Conservation (phyloP, 1,140 invertebrate species). For the Drosophila varians region DNA sequence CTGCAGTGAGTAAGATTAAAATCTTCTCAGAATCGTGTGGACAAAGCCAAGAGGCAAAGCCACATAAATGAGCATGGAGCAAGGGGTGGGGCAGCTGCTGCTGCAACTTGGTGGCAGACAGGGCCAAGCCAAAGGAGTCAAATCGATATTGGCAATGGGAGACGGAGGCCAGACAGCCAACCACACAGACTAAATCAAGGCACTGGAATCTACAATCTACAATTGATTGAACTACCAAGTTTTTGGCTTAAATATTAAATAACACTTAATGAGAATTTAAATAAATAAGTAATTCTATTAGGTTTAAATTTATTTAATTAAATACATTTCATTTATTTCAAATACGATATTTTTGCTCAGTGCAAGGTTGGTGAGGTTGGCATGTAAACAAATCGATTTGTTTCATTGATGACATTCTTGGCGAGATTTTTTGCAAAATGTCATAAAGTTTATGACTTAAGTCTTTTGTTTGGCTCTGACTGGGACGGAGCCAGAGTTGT, state of each 20-base stretch:
- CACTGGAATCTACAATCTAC: not conserved
- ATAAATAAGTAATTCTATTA: not conserved
- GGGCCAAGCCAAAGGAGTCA: slow-evolving; percentile 48
- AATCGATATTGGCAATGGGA: slow-evolving; percentile 60
- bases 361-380: slow-evolving; percentile 38
- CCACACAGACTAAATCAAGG: slow-evolving; percentile 8
- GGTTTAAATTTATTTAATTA: not conserved
- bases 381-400: slow-evolving; percentile 83
- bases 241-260: not conserved
- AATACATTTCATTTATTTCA: not conserved
- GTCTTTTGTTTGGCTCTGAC: slow-evolving; percentile 74
- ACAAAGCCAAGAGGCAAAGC: slow-evolving; percentile 69
- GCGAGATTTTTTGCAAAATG: slow-evolving; percentile 80
- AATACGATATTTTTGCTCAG: not conserved
- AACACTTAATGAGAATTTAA: not conserved
- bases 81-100: not conserved
- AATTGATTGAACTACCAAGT: not conserved
- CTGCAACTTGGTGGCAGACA: slow-evolving; percentile 36
- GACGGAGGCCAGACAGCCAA: slow-evolving; percentile 40
- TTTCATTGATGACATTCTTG: slow-evolving; percentile 83
- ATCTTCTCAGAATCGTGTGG: slow-evolving; percentile 77
- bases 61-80: slow-evolving; percentile 63
- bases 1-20: slow-evolving; percentile 78
- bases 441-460: slow-evolving; percentile 84
- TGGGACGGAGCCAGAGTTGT: slow-evolving; percentile 5